Evolutionary conservation across 2,113 vertebrate genomes (phyloP).

Genomic region (Otolemur garnettii): DNA sequence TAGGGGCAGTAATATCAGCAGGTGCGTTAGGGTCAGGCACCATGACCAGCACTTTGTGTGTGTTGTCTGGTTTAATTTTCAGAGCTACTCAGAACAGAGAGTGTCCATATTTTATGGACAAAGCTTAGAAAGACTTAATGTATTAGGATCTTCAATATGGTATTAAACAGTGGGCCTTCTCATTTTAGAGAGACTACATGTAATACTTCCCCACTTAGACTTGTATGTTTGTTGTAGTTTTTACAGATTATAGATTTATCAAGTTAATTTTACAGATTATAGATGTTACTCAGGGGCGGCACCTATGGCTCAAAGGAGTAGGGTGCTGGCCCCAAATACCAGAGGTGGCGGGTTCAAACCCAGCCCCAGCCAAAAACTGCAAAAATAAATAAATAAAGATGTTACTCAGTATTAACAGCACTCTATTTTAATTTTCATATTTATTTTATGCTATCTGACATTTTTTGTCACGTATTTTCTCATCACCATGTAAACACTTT

Average conservation of each 20-base stretch:
- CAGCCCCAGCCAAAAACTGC: no score
- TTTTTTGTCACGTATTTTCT: neutral
- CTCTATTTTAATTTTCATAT: neutral
- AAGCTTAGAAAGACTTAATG: neutral
- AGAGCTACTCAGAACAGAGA: neutral
- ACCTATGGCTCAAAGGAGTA: no score
- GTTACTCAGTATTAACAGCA: neutral
- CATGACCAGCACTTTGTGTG: neutral
- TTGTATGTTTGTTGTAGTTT: neutral
- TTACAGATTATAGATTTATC: neutral
- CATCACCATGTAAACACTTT: rapidly evolving
- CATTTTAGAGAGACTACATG: neutral
- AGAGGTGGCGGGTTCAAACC: no score
- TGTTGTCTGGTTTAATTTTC: neutral
- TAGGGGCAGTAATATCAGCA: rapidly evolving
- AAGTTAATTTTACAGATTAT: neutral
- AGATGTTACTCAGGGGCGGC: no score
- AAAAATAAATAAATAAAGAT: no score
- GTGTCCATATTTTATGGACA: neutral
- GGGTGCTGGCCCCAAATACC: no score
- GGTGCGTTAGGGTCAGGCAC: neutral
- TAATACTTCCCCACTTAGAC: no score
- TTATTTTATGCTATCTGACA: neutral
- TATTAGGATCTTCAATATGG: neutral
- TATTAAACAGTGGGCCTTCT: neutral